Conservation (phyloP, 2,797 vertebrate species). For the Pseudochaenichthys georgianus region DNA sequence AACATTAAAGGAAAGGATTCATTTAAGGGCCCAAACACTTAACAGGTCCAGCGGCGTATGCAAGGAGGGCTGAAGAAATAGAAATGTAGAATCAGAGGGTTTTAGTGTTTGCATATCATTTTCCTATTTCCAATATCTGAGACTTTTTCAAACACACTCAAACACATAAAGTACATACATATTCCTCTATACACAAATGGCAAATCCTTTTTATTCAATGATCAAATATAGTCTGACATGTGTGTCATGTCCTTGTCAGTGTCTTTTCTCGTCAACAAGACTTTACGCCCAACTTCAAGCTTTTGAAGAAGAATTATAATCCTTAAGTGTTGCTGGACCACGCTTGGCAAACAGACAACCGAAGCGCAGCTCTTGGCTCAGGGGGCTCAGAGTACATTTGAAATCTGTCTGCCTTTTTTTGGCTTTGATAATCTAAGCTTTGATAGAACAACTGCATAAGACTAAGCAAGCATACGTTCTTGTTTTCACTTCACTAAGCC, state of each 20-base stretch:
- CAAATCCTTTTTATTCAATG: slow-evolving; percentile 48
- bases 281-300: slow-evolving; percentile 47
- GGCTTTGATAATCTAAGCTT: slow-evolving; percentile 52
- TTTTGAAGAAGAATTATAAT: slow-evolving; percentile 51
- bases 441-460: slow-evolving; percentile 50
- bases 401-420: slow-evolving; percentile 57
- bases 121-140: background rate
- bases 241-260: slow-evolving; percentile 63
- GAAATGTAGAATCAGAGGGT: slow-evolving; percentile 1
- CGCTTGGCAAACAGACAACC: slow-evolving; percentile 67
- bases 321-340: slow-evolving; percentile 63
- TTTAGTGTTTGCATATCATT: background rate
- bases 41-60: slow-evolving; percentile 12
- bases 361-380: slow-evolving; percentile 59
- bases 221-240: slow-evolving; percentile 52
- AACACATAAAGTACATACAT: background rate
- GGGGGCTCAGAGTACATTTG: slow-evolving; percentile 62
- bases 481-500: background rate
- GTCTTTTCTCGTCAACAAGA: slow-evolving; percentile 63
- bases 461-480: slow-evolving; percentile 17
- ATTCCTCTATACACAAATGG: slow-evolving; percentile 26
- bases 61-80: slow-evolving; percentile 19
- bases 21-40: slow-evolving; percentile 13
- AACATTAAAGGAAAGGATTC: slow-evolving; percentile 20
- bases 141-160: background rate